Conservation (phyloP, 37 sponge, comb jelly and placozoan genomes). For the Axinella damicornis region DNA sequence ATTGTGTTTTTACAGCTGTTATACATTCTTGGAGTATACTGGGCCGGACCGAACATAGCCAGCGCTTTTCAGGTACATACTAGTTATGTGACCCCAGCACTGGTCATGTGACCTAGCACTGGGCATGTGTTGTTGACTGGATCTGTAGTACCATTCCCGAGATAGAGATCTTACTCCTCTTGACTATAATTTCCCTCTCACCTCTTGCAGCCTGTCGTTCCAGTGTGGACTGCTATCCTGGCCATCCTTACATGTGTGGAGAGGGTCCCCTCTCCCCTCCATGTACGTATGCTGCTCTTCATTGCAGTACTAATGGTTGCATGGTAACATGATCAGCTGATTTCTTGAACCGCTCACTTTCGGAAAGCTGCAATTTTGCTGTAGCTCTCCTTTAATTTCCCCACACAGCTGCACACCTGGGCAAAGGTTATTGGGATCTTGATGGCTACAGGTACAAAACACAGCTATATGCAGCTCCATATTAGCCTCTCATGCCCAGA, state of each 20-base stretch:
- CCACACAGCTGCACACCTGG: not conserved
- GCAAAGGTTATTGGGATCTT: conserved; percentile 69
- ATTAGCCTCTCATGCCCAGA: too few species aligned
- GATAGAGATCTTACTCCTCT: too few species aligned
- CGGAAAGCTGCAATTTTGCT: too few species aligned
- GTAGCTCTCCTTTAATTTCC: too few species aligned
- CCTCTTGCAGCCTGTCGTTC: conserved; percentile 38
- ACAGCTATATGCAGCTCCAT: too few species aligned
- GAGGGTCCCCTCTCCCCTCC: conserved; percentile 19
- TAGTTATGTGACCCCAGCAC: too few species aligned
- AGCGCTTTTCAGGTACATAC: conserved; percentile 72
- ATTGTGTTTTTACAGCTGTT: conserved; percentile 46
- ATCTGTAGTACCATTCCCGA: too few species aligned
- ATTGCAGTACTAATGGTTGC: too few species aligned
- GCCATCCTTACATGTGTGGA: conserved; percentile 61
- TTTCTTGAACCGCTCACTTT: too few species aligned
- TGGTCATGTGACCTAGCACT: too few species aligned
- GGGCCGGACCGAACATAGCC: conserved; percentile 72
- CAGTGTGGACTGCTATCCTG: conserved; percentile 66
- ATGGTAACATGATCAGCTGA: too few species aligned
- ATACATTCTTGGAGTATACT: conserved; percentile 80
- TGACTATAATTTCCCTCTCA: not conserved
- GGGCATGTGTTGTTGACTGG: too few species aligned
- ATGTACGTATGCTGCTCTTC: not conserved
- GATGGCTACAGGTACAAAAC: not conserved